These are phyloP conservation scores for Alloscopus bannaensis DNA, from an alignment of 2,888 invertebrate species.

Conservation along the genomic window DNA sequence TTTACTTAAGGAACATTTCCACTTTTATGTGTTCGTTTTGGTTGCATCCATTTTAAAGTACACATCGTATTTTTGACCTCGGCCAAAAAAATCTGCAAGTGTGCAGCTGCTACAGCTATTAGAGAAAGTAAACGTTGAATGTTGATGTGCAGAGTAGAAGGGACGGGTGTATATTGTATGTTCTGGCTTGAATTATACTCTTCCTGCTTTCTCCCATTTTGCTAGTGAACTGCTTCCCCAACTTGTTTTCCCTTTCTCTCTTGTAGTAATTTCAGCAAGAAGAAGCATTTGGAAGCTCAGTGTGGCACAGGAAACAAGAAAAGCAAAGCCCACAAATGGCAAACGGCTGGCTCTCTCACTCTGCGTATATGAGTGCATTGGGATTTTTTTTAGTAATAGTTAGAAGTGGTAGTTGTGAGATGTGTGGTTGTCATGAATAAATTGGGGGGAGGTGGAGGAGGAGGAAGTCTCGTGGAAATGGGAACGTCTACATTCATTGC, in stretches of 20 bases:
- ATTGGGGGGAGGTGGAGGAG: constrained; percentile 36
- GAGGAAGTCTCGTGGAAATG: constrained; percentile 51
- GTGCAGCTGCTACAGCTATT: background rate
- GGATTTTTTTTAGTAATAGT: too few species aligned
- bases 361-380: background rate
- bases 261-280: background rate
- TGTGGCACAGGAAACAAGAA: too few species aligned
- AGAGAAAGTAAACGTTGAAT: background rate
- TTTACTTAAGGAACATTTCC: background rate
- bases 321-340: too few species aligned
- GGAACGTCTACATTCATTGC: constrained; percentile 31
- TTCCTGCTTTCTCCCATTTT: background rate
- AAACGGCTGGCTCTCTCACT: background rate
- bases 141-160: too few species aligned
- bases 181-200: background rate
- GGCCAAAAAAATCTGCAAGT: background rate
- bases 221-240: constrained; percentile 4
- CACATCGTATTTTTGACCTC: background rate
- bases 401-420: constrained; percentile 36
- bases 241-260: background rate
- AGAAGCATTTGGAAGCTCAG: constrained; percentile 2
- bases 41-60: background rate
- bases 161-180: too few species aligned
- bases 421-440: constrained; percentile 54
- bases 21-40: too few species aligned